phyloP scores from a whole-genome alignment of 2,797 vertebrate species.

The Enteromius mattozi region DNA sequence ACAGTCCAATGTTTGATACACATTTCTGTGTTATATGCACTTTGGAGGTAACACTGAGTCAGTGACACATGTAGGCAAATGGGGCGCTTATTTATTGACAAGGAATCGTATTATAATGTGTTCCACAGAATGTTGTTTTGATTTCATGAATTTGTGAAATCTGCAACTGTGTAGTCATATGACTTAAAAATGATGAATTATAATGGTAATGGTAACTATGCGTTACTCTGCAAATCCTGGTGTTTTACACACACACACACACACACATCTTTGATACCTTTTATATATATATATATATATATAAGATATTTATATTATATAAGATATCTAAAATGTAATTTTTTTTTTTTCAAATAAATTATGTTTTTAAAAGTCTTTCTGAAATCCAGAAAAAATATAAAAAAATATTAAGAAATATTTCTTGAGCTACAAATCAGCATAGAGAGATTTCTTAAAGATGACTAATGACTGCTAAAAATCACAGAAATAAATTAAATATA shows the following conservation, averaged over 20 bases:
- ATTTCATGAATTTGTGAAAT: neutral
- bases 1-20: neutral
- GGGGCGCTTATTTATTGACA: too few relatives aligned
- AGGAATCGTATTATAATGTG: neutral
- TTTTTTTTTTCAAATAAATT: neutral
- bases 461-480: neutral
- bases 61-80: neutral
- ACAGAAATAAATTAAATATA: neutral
- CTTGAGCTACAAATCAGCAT: too few relatives aligned
- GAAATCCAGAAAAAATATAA: neutral
- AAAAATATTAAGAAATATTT: too few relatives aligned
- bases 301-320: too few relatives aligned
- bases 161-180: neutral
- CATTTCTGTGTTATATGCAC: conserved; percentile 11
- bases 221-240: neutral
- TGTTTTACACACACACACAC: too few relatives aligned
- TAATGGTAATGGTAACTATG: neutral
- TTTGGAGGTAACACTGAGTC: neutral
- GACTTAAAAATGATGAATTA: neutral
- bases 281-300: neutral
- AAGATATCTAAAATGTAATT: neutral
- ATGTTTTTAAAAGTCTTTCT: too few relatives aligned
- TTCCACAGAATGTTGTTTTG: neutral
- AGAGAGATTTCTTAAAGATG: neutral
- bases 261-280: neutral